phyloP scores from a whole-genome alignment of 1,140 invertebrate species.

The Euura lappo region DNA sequence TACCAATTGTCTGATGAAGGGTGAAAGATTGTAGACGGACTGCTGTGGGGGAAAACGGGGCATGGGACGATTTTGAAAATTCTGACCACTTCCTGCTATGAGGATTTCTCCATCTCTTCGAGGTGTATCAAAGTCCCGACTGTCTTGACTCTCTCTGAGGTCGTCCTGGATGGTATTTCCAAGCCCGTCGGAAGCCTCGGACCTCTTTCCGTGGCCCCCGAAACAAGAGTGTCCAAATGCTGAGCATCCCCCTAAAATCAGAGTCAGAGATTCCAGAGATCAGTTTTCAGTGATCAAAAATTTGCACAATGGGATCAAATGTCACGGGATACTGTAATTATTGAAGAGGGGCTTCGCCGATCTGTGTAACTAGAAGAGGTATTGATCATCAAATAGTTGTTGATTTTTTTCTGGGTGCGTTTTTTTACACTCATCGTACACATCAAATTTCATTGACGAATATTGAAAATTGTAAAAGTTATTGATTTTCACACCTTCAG shows the following conservation, averaged over 20 bases:
- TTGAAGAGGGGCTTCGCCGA: no score
- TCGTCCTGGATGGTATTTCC: slow-evolving; percentile 14
- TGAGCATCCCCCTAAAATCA: slow-evolving; percentile 65
- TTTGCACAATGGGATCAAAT: not conserved
- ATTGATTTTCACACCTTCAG: no score
- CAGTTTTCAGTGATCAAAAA: no score
- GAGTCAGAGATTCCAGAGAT: slow-evolving; percentile 25
- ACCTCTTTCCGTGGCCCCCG: slow-evolving; percentile 70
- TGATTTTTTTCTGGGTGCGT: no score
- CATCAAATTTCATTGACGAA: no score
- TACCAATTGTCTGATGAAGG: slow-evolving; percentile 52
- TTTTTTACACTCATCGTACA: no score
- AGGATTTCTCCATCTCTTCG: slow-evolving; percentile 22
- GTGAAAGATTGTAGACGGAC: slow-evolving; percentile 51
- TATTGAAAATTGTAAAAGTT: no score
- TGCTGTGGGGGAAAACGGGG: slow-evolving; percentile 51
- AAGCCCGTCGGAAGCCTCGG: slow-evolving; percentile 47
- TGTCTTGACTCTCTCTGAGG: slow-evolving; percentile 39
- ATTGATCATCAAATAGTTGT: no score
- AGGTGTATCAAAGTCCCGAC: slow-evolving; percentile 16
- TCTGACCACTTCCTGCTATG: slow-evolving; percentile 38
- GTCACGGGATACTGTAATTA: not conserved
- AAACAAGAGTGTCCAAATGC: slow-evolving; percentile 71
- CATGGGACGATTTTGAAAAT: slow-evolving; percentile 48
- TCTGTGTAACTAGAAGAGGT: no score